Base-by-base conservation (phyloP, 2,888 invertebrate genomes). In the Volucella inanis region DNA sequence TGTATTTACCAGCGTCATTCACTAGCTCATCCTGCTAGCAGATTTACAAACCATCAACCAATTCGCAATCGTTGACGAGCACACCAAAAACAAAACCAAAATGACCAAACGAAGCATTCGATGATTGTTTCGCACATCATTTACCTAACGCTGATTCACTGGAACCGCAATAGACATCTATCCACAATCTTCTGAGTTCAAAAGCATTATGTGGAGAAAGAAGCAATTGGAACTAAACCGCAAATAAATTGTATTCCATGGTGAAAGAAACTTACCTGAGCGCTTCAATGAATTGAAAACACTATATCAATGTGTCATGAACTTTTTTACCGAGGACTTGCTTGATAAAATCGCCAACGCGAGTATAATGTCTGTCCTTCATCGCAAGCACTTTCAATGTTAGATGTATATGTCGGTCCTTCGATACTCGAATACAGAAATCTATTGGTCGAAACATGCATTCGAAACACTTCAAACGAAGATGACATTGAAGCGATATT, bases 241-340 rank as follows among this genome's bases (percentile, higher is more conserved):
- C 45, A 45, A 45, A 4, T 3, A 45, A 45, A 45, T 11, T 45
- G 45, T 3, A 4, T 45, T 45, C 45, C 4, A 45, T 45, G 45
- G 45, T 45, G 45, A 45, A 45, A 45, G 45, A 45, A 45, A 11
- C 45, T 45, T 45, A 45, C 45, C 45, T 11, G 45, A 45, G 45
- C 4, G 4, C 45, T 45, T 45, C 45, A 11, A 45, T 45, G 45
- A 12, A 45, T 45, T 45, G 45, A 45, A 45, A 45, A 45, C 45
- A 45, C 45, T 6, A 11, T 45, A 12, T 11, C 12, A 45, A 12
- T 45, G 45, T 45, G 2, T 45, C 45, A 45, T 43, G 43, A 1
- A 43, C 12, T 43, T 43, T 43, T 43, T 43, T 43, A 11, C 9
- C 2, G 1, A 43, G 43, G 43, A 43, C 9, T 43, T 11, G 43